Evolutionary conservation across 2,797 vertebrate genomes (phyloP).

Genomic region (Malurus splendens): DNA sequence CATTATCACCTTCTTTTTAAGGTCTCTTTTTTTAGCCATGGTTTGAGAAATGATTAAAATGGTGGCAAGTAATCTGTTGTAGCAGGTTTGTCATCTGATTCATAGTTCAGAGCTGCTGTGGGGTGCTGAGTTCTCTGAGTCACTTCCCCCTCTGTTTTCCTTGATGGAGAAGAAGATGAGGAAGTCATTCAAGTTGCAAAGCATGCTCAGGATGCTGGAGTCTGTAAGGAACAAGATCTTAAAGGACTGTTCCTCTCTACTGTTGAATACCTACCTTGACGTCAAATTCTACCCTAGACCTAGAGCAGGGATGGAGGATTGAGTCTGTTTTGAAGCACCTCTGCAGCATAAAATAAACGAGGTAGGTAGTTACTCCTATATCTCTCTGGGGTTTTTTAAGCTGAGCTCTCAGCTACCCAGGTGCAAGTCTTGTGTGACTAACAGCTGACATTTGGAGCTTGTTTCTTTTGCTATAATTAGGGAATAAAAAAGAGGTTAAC

Average conservation of each 20-base stretch:
- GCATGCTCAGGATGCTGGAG: not conserved
- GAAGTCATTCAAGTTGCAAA: not conserved
- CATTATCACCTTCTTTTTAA: not conserved
- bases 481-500: not conserved
- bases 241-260: not conserved
- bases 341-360: rapidly evolving
- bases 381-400: not conserved
- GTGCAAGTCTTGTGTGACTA: not conserved
- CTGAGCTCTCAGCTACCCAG: not conserved
- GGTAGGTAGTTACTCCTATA: not conserved
- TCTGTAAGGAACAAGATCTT: not conserved
- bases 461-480: not conserved
- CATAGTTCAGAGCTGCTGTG: not conserved
- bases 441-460: not conserved
- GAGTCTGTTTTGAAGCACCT: not conserved
- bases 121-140: not conserved
- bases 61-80: not conserved
- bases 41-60: not conserved
- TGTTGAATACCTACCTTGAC: not conserved
- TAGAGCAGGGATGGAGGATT: not conserved
- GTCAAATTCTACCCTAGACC: not conserved
- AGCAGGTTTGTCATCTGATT: not conserved
- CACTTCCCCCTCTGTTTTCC: not conserved
- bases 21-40: not conserved
- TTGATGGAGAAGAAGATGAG: not conserved